These are phyloP conservation scores for Ceyx margarethae DNA, from an alignment of 2,113 vertebrate species.

Conservation along the genomic window DNA sequence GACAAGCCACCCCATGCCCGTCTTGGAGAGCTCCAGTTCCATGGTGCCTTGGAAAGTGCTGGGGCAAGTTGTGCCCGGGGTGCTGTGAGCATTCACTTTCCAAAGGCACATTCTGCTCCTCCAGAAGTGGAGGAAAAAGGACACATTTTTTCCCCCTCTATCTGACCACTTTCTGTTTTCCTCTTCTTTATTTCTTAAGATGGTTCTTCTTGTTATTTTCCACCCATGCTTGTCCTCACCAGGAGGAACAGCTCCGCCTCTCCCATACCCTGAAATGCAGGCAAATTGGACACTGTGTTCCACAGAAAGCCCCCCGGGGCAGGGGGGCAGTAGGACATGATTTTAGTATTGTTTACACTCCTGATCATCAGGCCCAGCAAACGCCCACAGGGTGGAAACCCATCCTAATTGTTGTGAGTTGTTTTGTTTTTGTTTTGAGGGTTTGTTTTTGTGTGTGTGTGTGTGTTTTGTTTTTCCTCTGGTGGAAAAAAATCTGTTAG, in stretches of 20 bases:
- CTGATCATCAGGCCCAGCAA: constrained; percentile 69
- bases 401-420: constrained; percentile 61
- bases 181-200: background rate
- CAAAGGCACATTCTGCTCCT: background rate
- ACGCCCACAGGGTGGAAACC: constrained; percentile 74
- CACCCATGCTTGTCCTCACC: background rate
- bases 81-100: rapidly evolving
- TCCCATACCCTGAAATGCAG: constrained; percentile 45
- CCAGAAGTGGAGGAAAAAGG: background rate
- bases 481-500: constrained; percentile 74
- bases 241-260: constrained; percentile 28
- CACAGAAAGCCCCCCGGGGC: background rate
- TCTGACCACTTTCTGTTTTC: background rate
- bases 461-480: background rate
- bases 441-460: background rate
- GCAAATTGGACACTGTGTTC: background rate
- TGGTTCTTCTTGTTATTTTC: background rate
- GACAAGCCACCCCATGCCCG: background rate
- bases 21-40: background rate
- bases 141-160: rapidly evolving
- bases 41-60: background rate
- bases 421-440: constrained; percentile 14
- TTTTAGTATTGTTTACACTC: constrained; percentile 75
- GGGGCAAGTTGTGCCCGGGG: background rate
- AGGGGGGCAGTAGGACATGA: constrained; percentile 60